Conservation (phyloP, 2,888 invertebrate species). For the Scaptomyza caliginosa region DNA sequence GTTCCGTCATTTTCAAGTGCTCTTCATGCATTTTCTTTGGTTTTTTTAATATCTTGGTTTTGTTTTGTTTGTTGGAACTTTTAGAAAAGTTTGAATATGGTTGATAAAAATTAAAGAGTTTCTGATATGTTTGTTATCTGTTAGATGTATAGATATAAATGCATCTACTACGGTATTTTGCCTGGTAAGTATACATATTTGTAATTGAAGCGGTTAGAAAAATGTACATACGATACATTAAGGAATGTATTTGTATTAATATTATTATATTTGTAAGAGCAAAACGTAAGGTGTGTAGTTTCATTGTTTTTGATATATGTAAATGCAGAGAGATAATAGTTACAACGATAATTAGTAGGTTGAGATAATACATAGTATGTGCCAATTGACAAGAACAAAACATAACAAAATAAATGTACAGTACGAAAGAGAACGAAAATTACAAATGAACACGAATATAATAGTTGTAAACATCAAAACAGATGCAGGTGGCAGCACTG, state of each 20-base stretch:
- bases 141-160: constrained; percentile 43
- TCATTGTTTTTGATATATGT: constrained; percentile 28
- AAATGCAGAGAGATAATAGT: constrained; percentile 67
- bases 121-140: constrained; percentile 43
- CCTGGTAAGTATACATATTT: constrained; percentile 45
- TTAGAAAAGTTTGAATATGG: constrained; percentile 38
- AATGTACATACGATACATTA: constrained; percentile 69
- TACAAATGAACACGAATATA: constrained; percentile 62
- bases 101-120: constrained; percentile 41
- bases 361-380: constrained; percentile 48
- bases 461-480: constrained; percentile 47
- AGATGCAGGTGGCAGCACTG: constrained; percentile 37
- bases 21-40: constrained; percentile 78
- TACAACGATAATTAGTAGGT: constrained; percentile 74
- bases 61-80: constrained; percentile 18
- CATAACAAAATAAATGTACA: constrained; percentile 61
- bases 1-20: constrained; percentile 74
- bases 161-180: constrained; percentile 62
- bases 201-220: constrained; percentile 70
- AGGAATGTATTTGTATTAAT: constrained; percentile 31
- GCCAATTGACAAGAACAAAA: constrained; percentile 73
- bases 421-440: constrained; percentile 62
- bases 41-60: constrained; percentile 34
- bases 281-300: constrained; percentile 42
- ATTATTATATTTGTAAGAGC: constrained; percentile 22